Base-by-base conservation (phyloP, 2,113 vertebrate species). In the Pipa parva region DNA sequence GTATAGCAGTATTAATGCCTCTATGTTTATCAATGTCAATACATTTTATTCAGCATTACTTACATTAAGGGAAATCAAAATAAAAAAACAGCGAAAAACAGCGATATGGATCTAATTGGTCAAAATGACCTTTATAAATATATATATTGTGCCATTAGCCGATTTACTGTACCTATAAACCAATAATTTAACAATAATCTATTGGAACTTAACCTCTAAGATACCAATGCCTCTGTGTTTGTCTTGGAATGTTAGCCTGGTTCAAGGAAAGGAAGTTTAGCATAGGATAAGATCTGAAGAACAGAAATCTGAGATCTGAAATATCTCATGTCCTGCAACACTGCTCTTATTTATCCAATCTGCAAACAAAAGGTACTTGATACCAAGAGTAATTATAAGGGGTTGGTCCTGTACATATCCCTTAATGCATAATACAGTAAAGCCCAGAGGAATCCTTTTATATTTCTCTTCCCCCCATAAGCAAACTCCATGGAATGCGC, bases 201-300 rank as follows among this genome's bases (percentile, higher is more conserved):
- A n/a, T n/a, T n/a, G n/a, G n/a, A 42, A 42, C 20, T 25, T 54
- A 7, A 15, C 12, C 37, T 46, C 22, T 2, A n/a, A 18, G 1
- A 21, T 13, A 13, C 9, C 7, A 22, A 31, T 17, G 20, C 56
- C 11, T 27, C 37, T 3, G 21, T 28, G 18, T 46, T 50, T 28
- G 2, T 50, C 24, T 31, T 10, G 46, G 24, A 49, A 37, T 10
- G 27, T 52, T 27, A 64, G 9, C 50, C 31, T 55, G 22, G n/a
- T 42, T 12, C 21, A 52, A 64, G 42, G 37, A 64, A 54, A 31
- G 25, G 50, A 54, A 59, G 46, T 78, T 71, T 63, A 69, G 22
- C 67, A 76, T 72, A 5, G 11, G 39, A 61, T 56, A 55, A 64
- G 36, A 64, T 64, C 63, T 45, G 15, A 26, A 56, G 28, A 31